Percentiles rank a stretch among this genome's conserved stretches.
phyloP scores from a whole-genome alignment of 2,888 invertebrate species.

The Thysanoteuthis rhombus region DNA sequence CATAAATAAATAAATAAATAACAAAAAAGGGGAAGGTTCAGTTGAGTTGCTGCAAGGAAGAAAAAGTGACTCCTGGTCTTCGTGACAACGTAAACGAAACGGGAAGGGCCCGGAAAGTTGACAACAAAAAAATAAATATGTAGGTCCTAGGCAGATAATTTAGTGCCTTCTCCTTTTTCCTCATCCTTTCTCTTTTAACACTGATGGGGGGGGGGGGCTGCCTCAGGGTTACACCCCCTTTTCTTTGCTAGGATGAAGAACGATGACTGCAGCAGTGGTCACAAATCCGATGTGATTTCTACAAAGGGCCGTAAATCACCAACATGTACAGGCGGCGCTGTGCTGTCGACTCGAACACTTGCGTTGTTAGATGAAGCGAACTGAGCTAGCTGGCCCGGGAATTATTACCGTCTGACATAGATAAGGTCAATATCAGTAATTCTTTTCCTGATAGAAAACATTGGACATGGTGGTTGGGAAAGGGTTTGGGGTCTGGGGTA shows the following conservation, averaged over 20 bases:
- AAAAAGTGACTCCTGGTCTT: not conserved
- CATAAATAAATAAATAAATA: not conserved
- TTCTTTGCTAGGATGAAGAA: not conserved
- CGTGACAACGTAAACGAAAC: not conserved
- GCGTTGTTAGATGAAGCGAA: not conserved
- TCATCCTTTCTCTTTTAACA: not conserved
- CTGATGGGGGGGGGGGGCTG: not conserved
- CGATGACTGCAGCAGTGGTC: too few relatives aligned
- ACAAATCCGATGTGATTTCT: not conserved
- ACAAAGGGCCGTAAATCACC: not conserved
- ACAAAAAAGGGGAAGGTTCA: not conserved
- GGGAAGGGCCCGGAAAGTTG: not conserved
- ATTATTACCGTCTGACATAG: not conserved
- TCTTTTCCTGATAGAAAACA: not conserved
- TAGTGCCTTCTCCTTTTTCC: not conserved
- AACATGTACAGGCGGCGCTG: not conserved
- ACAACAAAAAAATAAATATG: not conserved
- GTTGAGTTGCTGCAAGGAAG: not conserved
- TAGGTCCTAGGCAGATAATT: not conserved
- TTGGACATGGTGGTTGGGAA: not conserved
- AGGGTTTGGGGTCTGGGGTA: not conserved
- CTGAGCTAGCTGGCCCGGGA: not conserved
- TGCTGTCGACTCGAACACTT: not conserved
- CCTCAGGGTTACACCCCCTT: not conserved
- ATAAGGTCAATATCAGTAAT: conserved; percentile 12